Conservation (phyloP, 2,113 vertebrate species). For the Microcebus jonahi region DNA sequence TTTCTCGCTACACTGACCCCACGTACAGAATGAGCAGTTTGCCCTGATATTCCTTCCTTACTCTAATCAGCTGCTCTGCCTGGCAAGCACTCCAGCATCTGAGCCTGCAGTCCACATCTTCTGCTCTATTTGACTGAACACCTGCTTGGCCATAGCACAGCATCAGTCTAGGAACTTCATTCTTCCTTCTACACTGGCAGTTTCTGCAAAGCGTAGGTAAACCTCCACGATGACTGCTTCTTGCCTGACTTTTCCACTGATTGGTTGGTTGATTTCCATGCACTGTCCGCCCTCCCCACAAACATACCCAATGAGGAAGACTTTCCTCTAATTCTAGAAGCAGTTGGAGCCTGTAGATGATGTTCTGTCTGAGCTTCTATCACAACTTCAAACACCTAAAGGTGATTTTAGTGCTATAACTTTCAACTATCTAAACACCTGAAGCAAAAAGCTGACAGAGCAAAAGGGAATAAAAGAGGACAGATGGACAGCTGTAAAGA, state of each 20-base stretch:
- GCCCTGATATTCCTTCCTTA: neutral
- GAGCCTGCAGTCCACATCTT: neutral
- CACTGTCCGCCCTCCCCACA: accelerated
- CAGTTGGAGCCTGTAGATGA: neutral
- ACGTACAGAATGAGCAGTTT: neutral
- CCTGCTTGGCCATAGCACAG: neutral
- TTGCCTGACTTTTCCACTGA: neutral
- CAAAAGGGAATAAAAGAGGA: neutral
- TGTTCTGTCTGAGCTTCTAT: neutral
- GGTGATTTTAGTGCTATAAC: neutral
- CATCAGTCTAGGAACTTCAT: neutral
- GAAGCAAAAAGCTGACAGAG: neutral
- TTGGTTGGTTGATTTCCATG: neutral
- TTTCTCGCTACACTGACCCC: neutral
- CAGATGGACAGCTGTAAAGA: neutral
- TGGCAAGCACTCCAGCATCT: neutral
- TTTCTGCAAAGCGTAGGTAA: neutral
- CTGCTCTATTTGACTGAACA: neutral
- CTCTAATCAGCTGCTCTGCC: neutral
- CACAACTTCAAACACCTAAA: neutral
- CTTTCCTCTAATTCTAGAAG: neutral
- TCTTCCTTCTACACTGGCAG: accelerated
- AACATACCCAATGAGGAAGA: neutral
- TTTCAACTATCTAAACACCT: neutral
- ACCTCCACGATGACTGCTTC: neutral